Base-by-base conservation (phyloP, 2,888 invertebrate species). In the Nephrotoma guestfalica region DNA sequence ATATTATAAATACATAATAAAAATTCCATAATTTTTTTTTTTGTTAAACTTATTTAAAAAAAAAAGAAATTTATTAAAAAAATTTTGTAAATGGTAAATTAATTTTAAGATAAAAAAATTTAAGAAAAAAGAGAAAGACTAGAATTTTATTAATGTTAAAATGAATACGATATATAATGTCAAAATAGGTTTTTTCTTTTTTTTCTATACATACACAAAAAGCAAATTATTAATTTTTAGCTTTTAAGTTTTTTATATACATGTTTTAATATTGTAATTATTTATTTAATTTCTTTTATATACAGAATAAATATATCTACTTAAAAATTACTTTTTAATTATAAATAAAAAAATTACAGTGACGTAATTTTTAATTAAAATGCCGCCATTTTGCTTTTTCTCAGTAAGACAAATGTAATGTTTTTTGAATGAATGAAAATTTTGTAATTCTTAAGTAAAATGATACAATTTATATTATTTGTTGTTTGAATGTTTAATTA, bases 51-150 rank as follows among this genome's bases (percentile, higher is more conserved):
- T 71, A 71, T 30, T 30, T 9, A 71, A 71, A 43, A 42, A 57
- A 57, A 51, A 51, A 71, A 71, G 30, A 30, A 71, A 71, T 30
- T 71, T 30, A 30, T 30, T 30, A 84, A 84, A 83, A 41, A 83
- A 83, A 40, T 13, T 84, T 84, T 15, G n/a, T 84, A 84, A 84
- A 84, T 84, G 84, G 84, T 84, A 84, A 84, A 84, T 84, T 84
- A 84, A 84, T 41, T 42, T 84, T 84, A 84, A 84, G 84, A 84
- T 41, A 84, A 84, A 40, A 84, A 84, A 84, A 84, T 42, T 15
- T 41, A 42, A 41, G 42, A 84, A 41, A 84, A 84, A 84, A 84
- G 84, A 84, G 84, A 84, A 84, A 84, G 84, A 42, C 71, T 71
- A 71, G 18, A 71, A 71, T 71, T 71, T 71, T 71, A 71, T 71